Conservation (phyloP, 2,113 vertebrate species). For the Hystrix brachyura region DNA sequence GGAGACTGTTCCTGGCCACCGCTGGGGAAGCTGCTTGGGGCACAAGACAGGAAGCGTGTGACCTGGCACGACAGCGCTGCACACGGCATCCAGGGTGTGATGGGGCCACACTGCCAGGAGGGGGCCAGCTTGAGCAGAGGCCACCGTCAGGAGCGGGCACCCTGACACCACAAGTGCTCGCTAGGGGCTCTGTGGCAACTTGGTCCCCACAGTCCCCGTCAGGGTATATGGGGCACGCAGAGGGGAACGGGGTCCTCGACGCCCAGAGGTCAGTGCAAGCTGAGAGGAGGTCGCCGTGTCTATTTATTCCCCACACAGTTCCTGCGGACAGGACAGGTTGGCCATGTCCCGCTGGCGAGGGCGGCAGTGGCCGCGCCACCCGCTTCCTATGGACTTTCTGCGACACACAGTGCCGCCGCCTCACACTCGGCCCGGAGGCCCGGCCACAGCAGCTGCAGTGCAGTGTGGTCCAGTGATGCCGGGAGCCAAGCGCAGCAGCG, state of each 20-base stretch:
- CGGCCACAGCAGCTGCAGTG: too few species aligned
- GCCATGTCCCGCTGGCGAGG: background rate
- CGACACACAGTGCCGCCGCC: background rate
- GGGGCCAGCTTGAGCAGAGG: background rate
- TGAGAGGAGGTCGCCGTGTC: conserved; percentile 69
- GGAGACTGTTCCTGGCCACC: background rate
- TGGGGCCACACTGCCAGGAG: too few species aligned
- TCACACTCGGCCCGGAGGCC: background rate
- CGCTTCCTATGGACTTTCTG: conserved; percentile 50
- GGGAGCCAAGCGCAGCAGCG: background rate
- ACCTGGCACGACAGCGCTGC: background rate
- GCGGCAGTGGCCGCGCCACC: background rate
- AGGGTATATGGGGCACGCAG: background rate
- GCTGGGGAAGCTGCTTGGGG: background rate
- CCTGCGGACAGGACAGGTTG: background rate
- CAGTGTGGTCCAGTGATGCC: too few species aligned
- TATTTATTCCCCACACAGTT: conserved; percentile 84
- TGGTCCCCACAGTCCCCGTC: background rate
- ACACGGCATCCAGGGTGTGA: background rate
- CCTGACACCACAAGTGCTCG: background rate
- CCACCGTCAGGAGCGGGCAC: background rate
- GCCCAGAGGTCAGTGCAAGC: background rate
- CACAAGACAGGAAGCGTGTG: background rate
- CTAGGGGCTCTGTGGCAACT: background rate
- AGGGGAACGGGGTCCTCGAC: background rate